Conservation (phyloP, 2,797 vertebrate genomes). For the Ctenochaetus hawaiiensis region DNA sequence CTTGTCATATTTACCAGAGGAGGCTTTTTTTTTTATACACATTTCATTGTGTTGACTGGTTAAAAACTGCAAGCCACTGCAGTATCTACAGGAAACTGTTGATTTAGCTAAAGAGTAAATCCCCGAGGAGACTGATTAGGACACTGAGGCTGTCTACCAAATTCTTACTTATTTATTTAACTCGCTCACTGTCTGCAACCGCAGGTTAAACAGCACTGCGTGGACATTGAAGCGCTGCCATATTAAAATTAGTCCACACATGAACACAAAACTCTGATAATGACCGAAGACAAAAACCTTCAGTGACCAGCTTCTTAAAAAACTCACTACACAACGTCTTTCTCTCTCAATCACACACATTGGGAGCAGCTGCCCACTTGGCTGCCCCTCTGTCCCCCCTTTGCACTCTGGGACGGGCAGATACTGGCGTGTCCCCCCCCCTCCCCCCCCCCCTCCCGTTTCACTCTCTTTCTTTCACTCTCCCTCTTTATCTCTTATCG, state of each 20-base stretch:
- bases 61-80: slow-evolving; percentile 51
- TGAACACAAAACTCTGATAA: slow-evolving; percentile 70
- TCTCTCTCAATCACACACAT: not conserved
- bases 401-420: slow-evolving; percentile 89
- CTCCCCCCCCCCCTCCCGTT: slow-evolving; percentile 70
- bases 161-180: slow-evolving; percentile 49
- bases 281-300: slow-evolving; percentile 76
- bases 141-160: slow-evolving; percentile 14
- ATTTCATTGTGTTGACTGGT: slow-evolving; percentile 26
- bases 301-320: slow-evolving; percentile 30
- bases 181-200: not conserved
- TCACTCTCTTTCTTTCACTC: slow-evolving; percentile 68
- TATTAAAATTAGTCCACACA: not conserved
- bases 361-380: slow-evolving; percentile 71
- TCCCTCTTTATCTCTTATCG: slow-evolving; percentile 89
- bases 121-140: slow-evolving; percentile 53
- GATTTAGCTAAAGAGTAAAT: slow-evolving; percentile 55
- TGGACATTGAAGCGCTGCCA: not conserved
- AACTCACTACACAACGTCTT: slow-evolving; percentile 20
- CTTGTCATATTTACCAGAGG: slow-evolving; percentile 57
- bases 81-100: slow-evolving; percentile 39
- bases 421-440: slow-evolving; percentile 87
- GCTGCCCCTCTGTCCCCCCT: slow-evolving; percentile 47
- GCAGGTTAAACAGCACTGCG: slow-evolving; percentile 11
- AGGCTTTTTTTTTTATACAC: slow-evolving; percentile 11